phyloP scores from a whole-genome alignment of 2,888 invertebrate species.

The Chamaedrilus cognettii region DNA sequence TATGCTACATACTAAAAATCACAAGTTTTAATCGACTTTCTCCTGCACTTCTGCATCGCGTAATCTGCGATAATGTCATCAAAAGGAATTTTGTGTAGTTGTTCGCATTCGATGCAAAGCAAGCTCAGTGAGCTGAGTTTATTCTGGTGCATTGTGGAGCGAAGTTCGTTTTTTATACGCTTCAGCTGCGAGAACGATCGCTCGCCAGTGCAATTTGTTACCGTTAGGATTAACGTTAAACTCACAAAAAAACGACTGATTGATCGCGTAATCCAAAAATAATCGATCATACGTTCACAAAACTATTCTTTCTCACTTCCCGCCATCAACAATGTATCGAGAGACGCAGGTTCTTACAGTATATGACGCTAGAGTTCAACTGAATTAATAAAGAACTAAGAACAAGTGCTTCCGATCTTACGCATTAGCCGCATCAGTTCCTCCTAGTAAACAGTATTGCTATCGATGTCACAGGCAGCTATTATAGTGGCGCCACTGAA shows the following conservation, averaged over 20 bases:
- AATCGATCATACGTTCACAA: no score
- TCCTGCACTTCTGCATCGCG: neutral
- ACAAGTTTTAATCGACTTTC: neutral
- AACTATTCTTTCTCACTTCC: no score
- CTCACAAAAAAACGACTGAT: neutral
- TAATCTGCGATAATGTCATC: neutral
- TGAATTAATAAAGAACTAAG: neutral
- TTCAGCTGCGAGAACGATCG: constrained; percentile 1
- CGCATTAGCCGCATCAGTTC: neutral
- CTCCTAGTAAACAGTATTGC: neutral
- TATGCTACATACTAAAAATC: constrained; percentile 1
- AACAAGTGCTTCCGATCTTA: neutral
- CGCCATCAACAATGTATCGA: no score
- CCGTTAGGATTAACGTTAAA: neutral
- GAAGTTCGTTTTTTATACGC: constrained; percentile 1
- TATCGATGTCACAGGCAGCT: constrained; percentile 1
- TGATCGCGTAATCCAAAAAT: no score
- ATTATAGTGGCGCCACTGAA: neutral
- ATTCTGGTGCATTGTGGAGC: constrained; percentile 2
- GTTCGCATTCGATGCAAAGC: constrained; percentile 1
- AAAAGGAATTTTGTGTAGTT: neutral
- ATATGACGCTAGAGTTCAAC: neutral
- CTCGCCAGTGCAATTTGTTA: neutral
- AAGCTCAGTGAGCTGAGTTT: neutral
- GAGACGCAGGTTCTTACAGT: no score